phyloP scores from a whole-genome alignment of 2,888 invertebrate species.

The Leptopterna dolabrata region DNA sequence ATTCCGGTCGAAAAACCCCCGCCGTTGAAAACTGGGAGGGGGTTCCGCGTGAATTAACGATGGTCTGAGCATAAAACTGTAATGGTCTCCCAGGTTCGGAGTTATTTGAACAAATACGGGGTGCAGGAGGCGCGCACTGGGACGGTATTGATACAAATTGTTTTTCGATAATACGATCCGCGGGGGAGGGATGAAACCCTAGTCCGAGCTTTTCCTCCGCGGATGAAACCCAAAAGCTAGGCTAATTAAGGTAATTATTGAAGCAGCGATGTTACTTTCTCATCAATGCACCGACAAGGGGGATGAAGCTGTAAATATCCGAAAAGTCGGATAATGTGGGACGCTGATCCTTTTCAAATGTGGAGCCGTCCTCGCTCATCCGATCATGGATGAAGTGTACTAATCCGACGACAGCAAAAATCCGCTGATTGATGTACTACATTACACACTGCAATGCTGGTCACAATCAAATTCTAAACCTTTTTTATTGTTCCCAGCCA shows the following conservation, averaged over 20 bases:
- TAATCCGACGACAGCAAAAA: not conserved
- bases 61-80: slow-evolving; percentile 33
- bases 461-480: too few species aligned
- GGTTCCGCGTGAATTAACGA: slow-evolving; percentile 31
- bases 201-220: slow-evolving; percentile 16
- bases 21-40: slow-evolving; percentile 23
- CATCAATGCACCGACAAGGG: not conserved
- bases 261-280: slow-evolving; percentile 40
- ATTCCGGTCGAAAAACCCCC: not conserved
- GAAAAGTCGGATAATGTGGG: slow-evolving; percentile 19
- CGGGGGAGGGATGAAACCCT: not conserved
- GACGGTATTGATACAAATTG: slow-evolving; percentile 49
- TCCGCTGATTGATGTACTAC: too few species aligned
- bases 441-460: too few species aligned
- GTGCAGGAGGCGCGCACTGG: not conserved
- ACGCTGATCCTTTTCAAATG: not conserved
- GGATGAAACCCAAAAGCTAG: not conserved
- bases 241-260: slow-evolving; percentile 43
- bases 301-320: slow-evolving; percentile 1
- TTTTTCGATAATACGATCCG: slow-evolving; percentile 47
- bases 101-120: slow-evolving; percentile 44
- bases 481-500: too few species aligned
- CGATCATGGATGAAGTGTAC: not conserved
- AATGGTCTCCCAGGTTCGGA: slow-evolving; percentile 19
- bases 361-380: not conserved